Conservation (phyloP, 2,888 invertebrate species). For the Tortrix viridana region DNA sequence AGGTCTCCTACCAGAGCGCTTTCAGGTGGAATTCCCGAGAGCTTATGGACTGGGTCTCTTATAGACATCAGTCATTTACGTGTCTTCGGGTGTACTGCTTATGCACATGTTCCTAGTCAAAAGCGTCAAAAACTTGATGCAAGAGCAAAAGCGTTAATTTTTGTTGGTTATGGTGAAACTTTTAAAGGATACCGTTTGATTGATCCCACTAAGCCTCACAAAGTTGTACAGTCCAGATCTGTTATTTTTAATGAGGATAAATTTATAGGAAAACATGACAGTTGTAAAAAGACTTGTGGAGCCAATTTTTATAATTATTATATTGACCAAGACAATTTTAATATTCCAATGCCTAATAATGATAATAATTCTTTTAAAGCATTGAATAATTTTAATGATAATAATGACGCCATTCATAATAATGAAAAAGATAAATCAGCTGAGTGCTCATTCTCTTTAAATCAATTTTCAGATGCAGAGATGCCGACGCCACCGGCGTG, state of each 20-base stretch:
- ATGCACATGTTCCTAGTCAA: constrained; percentile 10
- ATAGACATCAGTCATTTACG: constrained; percentile 30
- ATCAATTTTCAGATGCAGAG: not conserved
- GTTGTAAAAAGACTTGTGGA: not conserved
- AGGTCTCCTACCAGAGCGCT: constrained; percentile 31
- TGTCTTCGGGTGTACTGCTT: constrained; percentile 34
- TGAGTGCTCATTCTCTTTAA: not conserved
- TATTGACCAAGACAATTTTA: not conserved
- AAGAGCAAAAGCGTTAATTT: constrained; percentile 21
- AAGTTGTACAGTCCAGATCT: not conserved
- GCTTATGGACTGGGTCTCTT: constrained; percentile 31
- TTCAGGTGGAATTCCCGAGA: constrained; percentile 34
- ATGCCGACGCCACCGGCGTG: not conserved
- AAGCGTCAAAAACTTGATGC: constrained; percentile 24
- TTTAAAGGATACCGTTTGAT: constrained; percentile 20
- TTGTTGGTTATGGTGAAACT: constrained; percentile 34
- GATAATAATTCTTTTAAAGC: not conserved
- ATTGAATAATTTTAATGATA: constrained; percentile 1
- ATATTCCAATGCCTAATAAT: not conserved
- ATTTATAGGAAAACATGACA: not conserved
- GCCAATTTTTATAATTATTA: not conserved
- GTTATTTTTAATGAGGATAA: not conserved
- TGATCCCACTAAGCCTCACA: not conserved
- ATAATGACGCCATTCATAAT: no score
- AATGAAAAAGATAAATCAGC: not conserved